Evolutionary conservation across 2,888 invertebrate species (phyloP).

Genomic region (Isoperla grammatica): DNA sequence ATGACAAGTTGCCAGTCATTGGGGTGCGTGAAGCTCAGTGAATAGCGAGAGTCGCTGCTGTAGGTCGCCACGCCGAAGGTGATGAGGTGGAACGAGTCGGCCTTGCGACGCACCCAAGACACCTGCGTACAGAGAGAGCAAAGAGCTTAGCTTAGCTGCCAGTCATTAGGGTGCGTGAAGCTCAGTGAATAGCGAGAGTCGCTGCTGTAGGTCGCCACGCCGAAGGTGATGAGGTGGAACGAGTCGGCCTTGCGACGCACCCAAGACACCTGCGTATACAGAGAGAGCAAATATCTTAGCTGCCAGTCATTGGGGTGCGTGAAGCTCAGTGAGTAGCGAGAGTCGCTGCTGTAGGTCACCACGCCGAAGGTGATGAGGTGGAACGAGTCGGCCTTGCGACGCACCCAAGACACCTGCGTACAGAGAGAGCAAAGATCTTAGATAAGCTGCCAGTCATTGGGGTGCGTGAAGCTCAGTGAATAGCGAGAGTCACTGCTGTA

Average conservation of each 20-base stretch:
- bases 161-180: conserved; percentile 67
- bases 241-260: conserved; percentile 53
- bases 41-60: conserved; percentile 55
- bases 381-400: conserved; percentile 51
- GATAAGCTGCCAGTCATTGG: conserved; percentile 70
- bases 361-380: conserved; percentile 64
- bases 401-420: conserved; percentile 56
- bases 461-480: conserved; percentile 61
- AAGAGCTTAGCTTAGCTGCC: conserved; percentile 62
- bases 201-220: conserved; percentile 46
- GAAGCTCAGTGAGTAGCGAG: not conserved
- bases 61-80: conserved; percentile 57
- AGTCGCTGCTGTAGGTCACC: conserved; percentile 30
- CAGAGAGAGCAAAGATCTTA: not conserved
- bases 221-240: conserved; percentile 63
- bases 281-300: too few relatives aligned
- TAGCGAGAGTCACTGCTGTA: conserved; percentile 54
- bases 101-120: conserved; percentile 64
- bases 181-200: conserved; percentile 61
- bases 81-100: conserved; percentile 53
- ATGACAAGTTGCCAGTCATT: conserved; percentile 73
- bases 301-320: too few relatives aligned
- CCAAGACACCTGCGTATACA: conserved; percentile 55
- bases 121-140: conserved; percentile 39
- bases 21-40: conserved; percentile 62